Evolutionary conservation across 2,888 invertebrate genomes (phyloP), one percentile per base, ranked within the genome.

Genomic region (Poecilus cupreus): DNA sequence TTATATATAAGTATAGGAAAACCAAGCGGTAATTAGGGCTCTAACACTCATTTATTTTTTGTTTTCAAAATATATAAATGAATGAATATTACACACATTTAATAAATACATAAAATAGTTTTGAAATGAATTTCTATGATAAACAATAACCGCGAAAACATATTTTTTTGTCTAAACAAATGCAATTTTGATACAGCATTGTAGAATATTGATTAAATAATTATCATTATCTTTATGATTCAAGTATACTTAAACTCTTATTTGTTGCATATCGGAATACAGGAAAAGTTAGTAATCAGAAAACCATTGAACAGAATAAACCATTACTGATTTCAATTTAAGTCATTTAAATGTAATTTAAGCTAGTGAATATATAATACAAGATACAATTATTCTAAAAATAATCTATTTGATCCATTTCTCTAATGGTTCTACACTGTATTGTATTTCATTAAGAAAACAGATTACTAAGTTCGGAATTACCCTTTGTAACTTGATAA

Each of bases 251-350:
- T n/a, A 32, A 54, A 20, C 22, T 54, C 54, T 54, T 20, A 54
- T 32, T 32, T 32, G 54, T 54, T 8, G 18, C 20, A 20, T 18
- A 49, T 18, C 13, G 49, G 13, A 49, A 8, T 32, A 54, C 22
- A 20, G 22, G 8, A 54, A 32, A 32, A 22, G 18, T 51, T 18
- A 3, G 54, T 54, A 54, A 54, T 54, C 54, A 54, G 54, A 54
- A 54, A 54, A 54, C 54, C 54, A 54, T 54, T 54, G 54, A 54
- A 54, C 11, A 22, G 18, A 54, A 22, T 54, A 54, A 54, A 54
- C 54, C 18, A 54, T 54, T 54, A 54, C 54, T 54, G 54, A 54
- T 54, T 49, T 54, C 8, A 54, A 20, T 54, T 54, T 54, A 54
- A 54, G 22, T 54, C 54, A 22, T 10, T 54, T 54, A 22, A 54